Base-by-base conservation (phyloP, 1,140 invertebrate species). In the Drosophila rufa region DNA sequence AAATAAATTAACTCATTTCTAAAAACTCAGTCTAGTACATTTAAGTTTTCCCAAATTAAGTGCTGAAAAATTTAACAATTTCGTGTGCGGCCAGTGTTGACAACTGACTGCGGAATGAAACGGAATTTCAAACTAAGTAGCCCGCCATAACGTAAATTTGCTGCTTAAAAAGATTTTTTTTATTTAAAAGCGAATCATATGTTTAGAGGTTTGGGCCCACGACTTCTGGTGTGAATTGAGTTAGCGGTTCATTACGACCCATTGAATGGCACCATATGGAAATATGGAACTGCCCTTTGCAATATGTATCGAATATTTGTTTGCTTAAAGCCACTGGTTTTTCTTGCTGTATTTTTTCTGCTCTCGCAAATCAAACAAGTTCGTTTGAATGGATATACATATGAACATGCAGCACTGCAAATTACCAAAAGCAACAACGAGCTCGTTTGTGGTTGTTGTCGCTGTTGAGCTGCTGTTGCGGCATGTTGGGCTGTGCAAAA, bases 391-490 rank as follows among this genome's bases (percentile, higher is more conserved):
- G 30, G 17, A 14, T 17, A 38, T 38, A 22, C 27, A 36, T 48
- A n/a, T 33, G 11, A 45, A 27, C 5, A 40, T 19, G 47, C 42
- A 22, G 53, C 36, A 75, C 43, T 70, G 81, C 67, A 81, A 66
- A 74, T 75, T 53, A 53, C 83, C 64, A 47, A 40, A 43, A 75
- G 66, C 53, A 67, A 45, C 74, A 73, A 57, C 62, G 77, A 60
- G 57, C 68, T 62, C 50, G 65, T 75, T 59, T 62, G 74, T 74
- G 79, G 59, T 75, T 66, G 43, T 46, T 58, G 47, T 65, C 58
- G 62, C 64, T 75, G 48, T 69, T 85, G 65, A 48, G 75, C 68
- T 48, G 62, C 64, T 75, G 48, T 74, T 85, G 65, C 46, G 75
- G 79, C 64, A 73, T 90, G 70, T 78, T 53, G 53, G 14, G 7